Conservation (phyloP, 2,888 invertebrate genomes). For the Spisula subtruncata region DNA sequence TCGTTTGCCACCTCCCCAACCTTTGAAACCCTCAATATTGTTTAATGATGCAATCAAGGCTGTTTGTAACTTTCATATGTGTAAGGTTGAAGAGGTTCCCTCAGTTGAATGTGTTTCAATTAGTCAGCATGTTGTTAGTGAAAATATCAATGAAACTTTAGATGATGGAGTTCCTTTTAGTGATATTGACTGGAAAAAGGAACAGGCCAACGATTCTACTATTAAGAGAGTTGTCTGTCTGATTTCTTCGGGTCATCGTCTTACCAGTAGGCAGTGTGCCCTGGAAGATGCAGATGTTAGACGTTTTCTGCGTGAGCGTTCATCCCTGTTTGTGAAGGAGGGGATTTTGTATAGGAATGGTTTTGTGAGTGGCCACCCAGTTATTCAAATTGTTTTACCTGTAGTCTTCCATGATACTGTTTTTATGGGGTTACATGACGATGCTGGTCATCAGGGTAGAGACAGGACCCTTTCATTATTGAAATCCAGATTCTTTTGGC, state of each 20-base stretch:
- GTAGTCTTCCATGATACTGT: not conserved
- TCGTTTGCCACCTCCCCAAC: too few species aligned
- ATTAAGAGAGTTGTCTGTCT: not conserved
- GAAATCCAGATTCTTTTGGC: conserved; percentile 16
- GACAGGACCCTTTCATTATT: not conserved
- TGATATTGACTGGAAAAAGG: conserved; percentile 15
- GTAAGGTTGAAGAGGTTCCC: too few species aligned
- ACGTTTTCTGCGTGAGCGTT: not conserved
- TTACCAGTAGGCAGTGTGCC: too few species aligned
- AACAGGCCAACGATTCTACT: not conserved
- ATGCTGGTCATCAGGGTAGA: conserved; percentile 30
- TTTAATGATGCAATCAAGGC: too few species aligned
- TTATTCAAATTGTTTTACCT: conserved; percentile 3
- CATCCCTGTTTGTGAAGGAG: not conserved
- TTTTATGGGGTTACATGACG: conserved; percentile 4
- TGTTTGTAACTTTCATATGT: too few species aligned
- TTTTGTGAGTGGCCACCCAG: not conserved
- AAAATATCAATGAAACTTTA: not conserved
- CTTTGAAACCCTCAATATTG: too few species aligned
- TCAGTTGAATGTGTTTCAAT: too few species aligned
- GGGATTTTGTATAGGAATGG: not conserved
- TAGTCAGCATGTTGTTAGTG: not conserved
- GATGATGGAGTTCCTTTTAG: not conserved
- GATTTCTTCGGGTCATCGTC: not conserved
- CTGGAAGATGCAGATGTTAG: not conserved